Base-by-base conservation (phyloP, 2,888 invertebrate species). In the Standfussiana lucernea region DNA sequence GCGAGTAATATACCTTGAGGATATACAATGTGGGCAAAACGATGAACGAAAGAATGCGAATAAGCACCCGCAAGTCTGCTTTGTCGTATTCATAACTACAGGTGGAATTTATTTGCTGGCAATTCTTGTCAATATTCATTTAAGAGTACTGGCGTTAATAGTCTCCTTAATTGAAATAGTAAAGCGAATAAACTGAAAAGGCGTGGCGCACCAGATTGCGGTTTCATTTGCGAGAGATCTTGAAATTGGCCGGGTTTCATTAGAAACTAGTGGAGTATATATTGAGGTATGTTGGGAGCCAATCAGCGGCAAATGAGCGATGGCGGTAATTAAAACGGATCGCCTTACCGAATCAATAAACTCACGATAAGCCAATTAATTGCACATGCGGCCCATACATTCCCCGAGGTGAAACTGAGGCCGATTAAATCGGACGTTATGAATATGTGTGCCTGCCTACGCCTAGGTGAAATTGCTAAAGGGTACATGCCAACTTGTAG, bases 341-440 rank as follows among this genome's bases (percentile, higher is more conserved):
- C 96, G 94, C 94, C 95, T 96, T 96, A 95, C 96, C 91, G 90
- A 96, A 95, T 96, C 96, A 96, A 96, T 96, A 96, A 95, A 93
- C 91, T 90, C 91, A 91, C 96, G 96, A 96, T 96, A 96, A 96
- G 96, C 92, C 94, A 95, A 96, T 96, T 96, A 96, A 96, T 96
- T 95, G 95, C 94, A 94, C 95, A 94, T 93, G 93, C 93, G 88
- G 88, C 87, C 89, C 88, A 90, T 88, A 89, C 89, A 86, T 89
- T 93, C 93, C 93, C 93, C 77, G 93, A 92, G 91, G 93, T 90
- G 88, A 88, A 61, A 87, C 91, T 90, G 91, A 87, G 91, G 86
- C 86, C 87, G 92, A 90, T 90, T 90, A 84, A 89, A 89, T 87
- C 87, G 86, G 80, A 86, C 88, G 80, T 75, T 87, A 87, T 89